Conservation (phyloP, 2,113 vertebrate genomes). For the Scomber colias region DNA sequence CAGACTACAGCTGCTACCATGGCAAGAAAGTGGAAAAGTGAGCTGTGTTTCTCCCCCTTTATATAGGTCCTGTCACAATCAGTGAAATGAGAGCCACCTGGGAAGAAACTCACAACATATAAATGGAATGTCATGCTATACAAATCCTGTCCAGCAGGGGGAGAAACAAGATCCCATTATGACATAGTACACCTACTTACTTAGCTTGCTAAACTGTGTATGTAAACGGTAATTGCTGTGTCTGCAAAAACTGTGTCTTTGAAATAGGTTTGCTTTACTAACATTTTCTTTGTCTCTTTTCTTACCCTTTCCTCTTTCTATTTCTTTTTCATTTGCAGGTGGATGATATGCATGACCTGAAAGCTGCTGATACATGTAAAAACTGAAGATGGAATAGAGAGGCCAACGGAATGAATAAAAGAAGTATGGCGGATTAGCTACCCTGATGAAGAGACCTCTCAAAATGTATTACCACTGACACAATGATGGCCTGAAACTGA, state of each 20-base stretch:
- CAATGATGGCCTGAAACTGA: constrained; percentile 32
- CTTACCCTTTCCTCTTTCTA: constrained; percentile 6
- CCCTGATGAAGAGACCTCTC: constrained; percentile 16
- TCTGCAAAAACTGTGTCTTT: neutral
- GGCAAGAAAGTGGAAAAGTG: too few relatives aligned
- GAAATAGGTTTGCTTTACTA: constrained; percentile 12
- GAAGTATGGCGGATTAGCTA: constrained; percentile 19
- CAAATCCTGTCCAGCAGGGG: too few relatives aligned
- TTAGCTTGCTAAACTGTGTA: neutral
- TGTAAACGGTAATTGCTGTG: constrained; percentile 1
- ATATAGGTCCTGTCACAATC: too few relatives aligned
- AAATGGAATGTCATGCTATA: too few relatives aligned
- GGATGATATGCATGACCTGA: constrained; percentile 16
- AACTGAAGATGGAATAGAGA: constrained; percentile 34
- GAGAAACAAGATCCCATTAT: too few relatives aligned
- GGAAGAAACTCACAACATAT: too few relatives aligned
- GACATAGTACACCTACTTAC: too few relatives aligned
- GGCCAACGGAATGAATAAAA: constrained; percentile 42
- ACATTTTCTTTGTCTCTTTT: constrained; percentile 35
- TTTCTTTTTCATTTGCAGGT: constrained; percentile 57
- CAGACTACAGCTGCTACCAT: too few relatives aligned
- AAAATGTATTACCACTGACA: neutral
- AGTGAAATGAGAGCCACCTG: too few relatives aligned
- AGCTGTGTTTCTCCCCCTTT: too few relatives aligned
- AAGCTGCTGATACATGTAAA: constrained; percentile 17